Base-by-base conservation (phyloP, 2,113 vertebrate genomes). In the Clarias macrocephalus region DNA sequence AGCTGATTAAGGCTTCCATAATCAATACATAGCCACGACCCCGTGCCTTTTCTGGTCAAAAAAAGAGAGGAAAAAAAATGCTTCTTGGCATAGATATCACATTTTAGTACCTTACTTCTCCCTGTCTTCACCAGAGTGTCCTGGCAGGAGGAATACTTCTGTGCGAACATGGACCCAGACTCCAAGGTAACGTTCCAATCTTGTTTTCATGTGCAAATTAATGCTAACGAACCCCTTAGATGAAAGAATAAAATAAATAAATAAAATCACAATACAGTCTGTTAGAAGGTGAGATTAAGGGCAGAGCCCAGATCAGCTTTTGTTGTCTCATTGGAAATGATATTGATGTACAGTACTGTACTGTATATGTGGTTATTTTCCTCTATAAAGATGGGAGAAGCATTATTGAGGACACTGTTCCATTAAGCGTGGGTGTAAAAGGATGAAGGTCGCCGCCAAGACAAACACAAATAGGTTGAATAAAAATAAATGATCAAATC, bases 91-190 rank as follows among this genome's bases (percentile, higher is more conserved):
- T 57, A 30, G 76, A 80, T 60, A 18, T 60, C 2, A 0, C 57
- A 62, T 81, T 59, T 10, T 59, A 54, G 59, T 54, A 8, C 6
- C 54, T 30, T 85, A 52, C 77, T 85, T 86, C 62, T 83, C 90
- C 80, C 88, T 83, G 48, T 93, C 80, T 88, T 62, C 15, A 91
- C 96, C 96, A 95, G 95, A 93, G 86, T 93, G 91, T 0, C 93
- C 8, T 97, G 96, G 97, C 93, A 95, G 0, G 93, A 97, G 37
- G 96, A 97, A 28, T 90, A 93, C 86, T 95, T 96, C 87, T 91
- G 92, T 37, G 92, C 89, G 23, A 83, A 83, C 89, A 90, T 93
- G 52, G 96, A 97, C 82, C 95, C 96, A 0, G 94, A 95, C 85
- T 94, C 96, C 73, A 97, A 99, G 97, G 98, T 99, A 95, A 54